phyloP scores from a whole-genome alignment of 2,888 invertebrate genomes.

The Erynnis tages region DNA sequence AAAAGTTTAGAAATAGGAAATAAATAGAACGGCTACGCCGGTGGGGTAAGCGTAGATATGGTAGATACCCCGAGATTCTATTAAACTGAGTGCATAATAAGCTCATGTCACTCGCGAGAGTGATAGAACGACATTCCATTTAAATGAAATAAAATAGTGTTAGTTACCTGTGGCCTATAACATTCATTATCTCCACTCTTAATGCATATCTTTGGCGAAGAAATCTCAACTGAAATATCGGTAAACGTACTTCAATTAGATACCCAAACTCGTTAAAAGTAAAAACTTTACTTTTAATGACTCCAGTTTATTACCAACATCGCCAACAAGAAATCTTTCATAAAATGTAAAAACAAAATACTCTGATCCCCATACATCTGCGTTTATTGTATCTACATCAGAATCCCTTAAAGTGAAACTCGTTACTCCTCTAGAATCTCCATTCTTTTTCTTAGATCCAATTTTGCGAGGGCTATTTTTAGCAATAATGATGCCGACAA shows the following conservation, averaged over 20 bases:
- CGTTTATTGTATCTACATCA: constrained; percentile 86
- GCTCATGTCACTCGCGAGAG: no score
- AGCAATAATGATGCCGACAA: constrained; percentile 83
- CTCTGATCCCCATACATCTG: constrained; percentile 87
- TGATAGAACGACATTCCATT: no score
- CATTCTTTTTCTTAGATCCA: constrained; percentile 72
- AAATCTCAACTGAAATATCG: constrained; percentile 83
- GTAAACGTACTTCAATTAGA: no score
- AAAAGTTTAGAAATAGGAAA: no score
- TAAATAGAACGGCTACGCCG: no score
- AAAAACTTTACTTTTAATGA: no score
- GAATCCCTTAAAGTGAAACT: constrained; percentile 90
- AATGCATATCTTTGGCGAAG: constrained; percentile 83
- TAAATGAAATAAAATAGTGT: no score
- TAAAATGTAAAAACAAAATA: constrained; percentile 83
- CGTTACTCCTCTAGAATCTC: constrained; percentile 85
- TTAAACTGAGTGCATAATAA: no score
- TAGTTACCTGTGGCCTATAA: constrained; percentile 83
- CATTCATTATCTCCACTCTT: constrained; percentile 81
- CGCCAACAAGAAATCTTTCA: constrained; percentile 85
- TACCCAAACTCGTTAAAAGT: no score
- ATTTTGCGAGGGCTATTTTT: constrained; percentile 83
- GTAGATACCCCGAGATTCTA: no score
- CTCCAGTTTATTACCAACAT: constrained; percentile 79
- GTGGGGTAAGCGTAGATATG: no score